These are phyloP conservation scores for Corythornis vintsioides DNA, from an alignment of 2,113 vertebrate species.

Conservation along the genomic window DNA sequence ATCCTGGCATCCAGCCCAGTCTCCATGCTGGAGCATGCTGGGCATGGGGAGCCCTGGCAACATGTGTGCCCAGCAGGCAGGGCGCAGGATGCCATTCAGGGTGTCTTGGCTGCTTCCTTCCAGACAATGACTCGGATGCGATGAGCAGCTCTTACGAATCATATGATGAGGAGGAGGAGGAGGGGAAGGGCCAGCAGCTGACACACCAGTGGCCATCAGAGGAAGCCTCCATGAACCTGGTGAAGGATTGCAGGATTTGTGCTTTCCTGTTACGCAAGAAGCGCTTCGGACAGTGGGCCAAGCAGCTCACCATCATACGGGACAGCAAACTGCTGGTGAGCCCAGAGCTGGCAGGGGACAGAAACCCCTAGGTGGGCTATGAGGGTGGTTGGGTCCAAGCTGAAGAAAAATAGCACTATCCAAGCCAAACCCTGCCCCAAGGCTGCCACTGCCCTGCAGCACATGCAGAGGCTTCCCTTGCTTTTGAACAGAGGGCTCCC, in stretches of 20 bases:
- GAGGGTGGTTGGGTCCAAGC: not conserved
- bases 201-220: conserved; percentile 88
- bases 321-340: conserved; percentile 93
- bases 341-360: not conserved
- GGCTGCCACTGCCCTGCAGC: not conserved
- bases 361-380: accelerated
- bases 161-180: conserved; percentile 96
- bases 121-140: conserved; percentile 96
- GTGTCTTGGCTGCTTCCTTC: not conserved
- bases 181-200: conserved; percentile 84
- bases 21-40: not conserved
- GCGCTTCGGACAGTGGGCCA: conserved; percentile 96
- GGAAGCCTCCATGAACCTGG: conserved; percentile 86
- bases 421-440: not conserved
- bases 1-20: not conserved
- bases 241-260: conserved; percentile 90
- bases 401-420: not conserved
- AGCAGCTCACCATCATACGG: conserved; percentile 92
- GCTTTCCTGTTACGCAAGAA: conserved; percentile 96
- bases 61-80: accelerated
- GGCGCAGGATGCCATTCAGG: accelerated
- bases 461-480: accelerated
- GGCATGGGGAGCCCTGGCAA: accelerated
- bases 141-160: conserved; percentile 98
- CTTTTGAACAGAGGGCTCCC: not conserved